phyloP scores from a whole-genome alignment of 1,140 invertebrate species.

The Brachionus asplanchnoidis region DNA sequence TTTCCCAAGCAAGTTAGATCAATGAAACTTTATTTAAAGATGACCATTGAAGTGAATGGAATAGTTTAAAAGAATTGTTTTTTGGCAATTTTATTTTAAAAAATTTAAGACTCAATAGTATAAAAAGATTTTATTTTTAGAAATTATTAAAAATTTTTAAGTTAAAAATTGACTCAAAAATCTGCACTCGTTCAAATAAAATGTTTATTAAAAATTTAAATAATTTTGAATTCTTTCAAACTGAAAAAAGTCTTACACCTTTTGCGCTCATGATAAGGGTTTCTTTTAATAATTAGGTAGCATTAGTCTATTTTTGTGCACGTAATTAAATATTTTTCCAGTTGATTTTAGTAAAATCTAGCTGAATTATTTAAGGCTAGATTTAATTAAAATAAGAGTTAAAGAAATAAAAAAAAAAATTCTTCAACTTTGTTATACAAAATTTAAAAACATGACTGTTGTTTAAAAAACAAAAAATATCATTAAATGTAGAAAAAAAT shows the following conservation, averaged over 20 bases:
- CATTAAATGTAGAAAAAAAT: not conserved
- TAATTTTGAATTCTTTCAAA: not conserved
- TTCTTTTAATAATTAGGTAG: not conserved
- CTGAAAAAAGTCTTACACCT: not conserved
- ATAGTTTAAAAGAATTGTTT: too few species aligned
- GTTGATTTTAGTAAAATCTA: not conserved
- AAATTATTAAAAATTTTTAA: too few species aligned
- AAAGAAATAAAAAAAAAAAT: not conserved
- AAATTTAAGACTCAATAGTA: too few species aligned
- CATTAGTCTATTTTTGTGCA: not conserved
- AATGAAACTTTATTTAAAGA: not conserved
- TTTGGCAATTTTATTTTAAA: too few species aligned
- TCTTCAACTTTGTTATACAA: not conserved
- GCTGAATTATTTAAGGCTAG: not conserved
- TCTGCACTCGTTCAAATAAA: not conserved
- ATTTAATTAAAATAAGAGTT: not conserved
- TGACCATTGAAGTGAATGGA: not conserved
- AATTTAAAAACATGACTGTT: not conserved
- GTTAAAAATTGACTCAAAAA: too few species aligned
- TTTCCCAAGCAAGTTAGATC: not conserved
- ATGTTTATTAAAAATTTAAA: not conserved
- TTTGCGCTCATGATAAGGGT: not conserved
- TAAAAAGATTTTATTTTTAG: not conserved
- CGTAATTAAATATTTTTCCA: not conserved
- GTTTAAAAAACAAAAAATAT: not conserved